Evolutionary conservation across 2,888 invertebrate genomes (phyloP), one percentile per base, ranked within the genome.

Genomic region (Orthosia incerta): DNA sequence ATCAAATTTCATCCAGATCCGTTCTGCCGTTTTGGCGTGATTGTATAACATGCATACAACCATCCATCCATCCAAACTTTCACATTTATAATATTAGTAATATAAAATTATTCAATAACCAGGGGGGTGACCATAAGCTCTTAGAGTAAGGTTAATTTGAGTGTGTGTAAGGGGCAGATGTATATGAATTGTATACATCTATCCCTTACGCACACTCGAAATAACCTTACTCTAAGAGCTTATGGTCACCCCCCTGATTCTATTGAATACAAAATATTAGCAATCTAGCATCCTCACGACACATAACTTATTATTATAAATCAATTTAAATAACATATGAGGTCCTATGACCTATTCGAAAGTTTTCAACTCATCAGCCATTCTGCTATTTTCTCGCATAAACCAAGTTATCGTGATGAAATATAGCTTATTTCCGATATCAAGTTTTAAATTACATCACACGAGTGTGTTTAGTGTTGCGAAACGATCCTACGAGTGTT

Each of bases 281-380:
- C 4, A 15, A 18, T 26, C 26, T 39, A 66, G 31, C 26, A 63
- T 60, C 26, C 12, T 59, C 11, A 20, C 9, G 20, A 60, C 18
- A 69, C 23, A 48, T 61, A 15, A 51, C 4, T 64, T 72, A 61
- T 77, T 74, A 68, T 64, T 23, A 62, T 57, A 57, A 57, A 73
- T 74, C 23, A 73, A 82, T 79, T 81, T 70, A 26, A 74, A 72
- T 79, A 74, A 63, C 26, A 56, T 63, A 66, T 59, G 39, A 55
- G 48, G 20, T 73, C 67, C 67, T 73, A 26, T 62, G 70, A 73
- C 66, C 69, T 64, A 20, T 67, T 68, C 68, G 75, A 76, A 79
- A 78, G 67, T 70, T n/a, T 48, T 50, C 9, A 67, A 59, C 5
- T 53, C 7, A 39, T 64, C 48, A 64, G 60, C 15, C 2, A 66